phyloP scores from a whole-genome alignment of 1,140 invertebrate species.

The Pomacea maculata region DNA sequence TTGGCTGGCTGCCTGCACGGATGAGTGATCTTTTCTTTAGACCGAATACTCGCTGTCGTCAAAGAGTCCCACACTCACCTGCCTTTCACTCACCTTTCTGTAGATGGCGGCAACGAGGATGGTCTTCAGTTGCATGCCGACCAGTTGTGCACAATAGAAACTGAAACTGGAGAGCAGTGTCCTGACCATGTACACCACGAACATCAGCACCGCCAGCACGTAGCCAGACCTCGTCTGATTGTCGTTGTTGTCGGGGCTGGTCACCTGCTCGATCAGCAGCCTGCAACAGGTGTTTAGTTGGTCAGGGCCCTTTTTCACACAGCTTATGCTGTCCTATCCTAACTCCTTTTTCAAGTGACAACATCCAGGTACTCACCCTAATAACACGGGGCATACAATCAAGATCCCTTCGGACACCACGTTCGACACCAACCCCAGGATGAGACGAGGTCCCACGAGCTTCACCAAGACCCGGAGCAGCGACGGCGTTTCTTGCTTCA shows the following conservation, averaged over 20 bases:
- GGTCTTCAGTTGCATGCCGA: slow-evolving; percentile 89
- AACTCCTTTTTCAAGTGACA: no score
- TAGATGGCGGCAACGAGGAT: slow-evolving; percentile 94
- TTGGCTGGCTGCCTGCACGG: no score
- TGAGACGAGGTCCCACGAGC: slow-evolving; percentile 20
- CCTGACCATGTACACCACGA: slow-evolving; percentile 81
- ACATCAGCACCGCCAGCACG: slow-evolving; percentile 78
- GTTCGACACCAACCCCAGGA: slow-evolving; percentile 24
- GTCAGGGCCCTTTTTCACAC: no score
- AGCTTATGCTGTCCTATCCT: no score
- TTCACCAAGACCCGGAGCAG: slow-evolving; percentile 26
- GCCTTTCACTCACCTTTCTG: slow-evolving; percentile 73
- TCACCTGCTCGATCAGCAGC: background rate
- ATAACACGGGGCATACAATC: slow-evolving; percentile 31
- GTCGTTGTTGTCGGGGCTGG: background rate
- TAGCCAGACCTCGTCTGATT: slow-evolving; percentile 80
- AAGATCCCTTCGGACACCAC: slow-evolving; percentile 23
- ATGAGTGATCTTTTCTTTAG: no score
- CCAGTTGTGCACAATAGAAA: slow-evolving; percentile 67
- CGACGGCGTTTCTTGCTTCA: slow-evolving; percentile 17
- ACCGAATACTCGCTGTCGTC: no score
- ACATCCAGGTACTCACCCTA: slow-evolving; percentile 16
- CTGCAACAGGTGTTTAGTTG: background rate
- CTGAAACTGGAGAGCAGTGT: slow-evolving; percentile 77
- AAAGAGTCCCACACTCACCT: no score